These are phyloP conservation scores for Rhinophrynus dorsalis DNA, from an alignment of 2,797 vertebrate genomes.

Conservation along the genomic window DNA sequence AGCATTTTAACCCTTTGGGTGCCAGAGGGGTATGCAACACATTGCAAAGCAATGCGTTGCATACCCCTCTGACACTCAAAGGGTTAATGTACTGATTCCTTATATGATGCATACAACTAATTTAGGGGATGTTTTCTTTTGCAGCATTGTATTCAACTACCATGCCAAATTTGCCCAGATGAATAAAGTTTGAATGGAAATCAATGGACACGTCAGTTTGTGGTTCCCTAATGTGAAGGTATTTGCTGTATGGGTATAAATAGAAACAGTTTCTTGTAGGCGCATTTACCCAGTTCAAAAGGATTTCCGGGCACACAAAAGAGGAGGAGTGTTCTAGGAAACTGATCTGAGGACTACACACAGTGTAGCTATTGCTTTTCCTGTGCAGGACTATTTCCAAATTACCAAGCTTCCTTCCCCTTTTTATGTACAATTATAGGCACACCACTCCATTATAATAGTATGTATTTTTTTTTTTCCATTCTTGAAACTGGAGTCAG, in stretches of 20 bases:
- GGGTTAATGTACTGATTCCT: too few relatives aligned
- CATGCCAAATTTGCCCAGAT: not conserved
- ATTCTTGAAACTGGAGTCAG: not conserved
- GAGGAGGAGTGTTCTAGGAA: constrained; percentile 42
- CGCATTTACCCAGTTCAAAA: constrained; percentile 34
- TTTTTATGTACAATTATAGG: constrained; percentile 39
- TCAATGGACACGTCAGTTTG: constrained; percentile 3
- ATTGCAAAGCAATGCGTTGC: too few relatives aligned
- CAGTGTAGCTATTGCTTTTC: constrained; percentile 26
- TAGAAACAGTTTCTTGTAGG: constrained; percentile 21
- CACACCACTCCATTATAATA: not conserved
- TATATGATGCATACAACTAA: too few relatives aligned
- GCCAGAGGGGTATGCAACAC: too few relatives aligned
- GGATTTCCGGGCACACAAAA: constrained; percentile 46
- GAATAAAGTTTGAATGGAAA: not conserved
- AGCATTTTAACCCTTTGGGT: too few relatives aligned
- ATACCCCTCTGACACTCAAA: too few relatives aligned
- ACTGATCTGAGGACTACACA: constrained; percentile 31
- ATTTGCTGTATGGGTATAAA: constrained; percentile 10
- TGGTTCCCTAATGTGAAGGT: not conserved
- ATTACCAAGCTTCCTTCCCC: constrained; percentile 27
- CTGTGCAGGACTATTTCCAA: constrained; percentile 36
- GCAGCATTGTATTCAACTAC: too few relatives aligned
- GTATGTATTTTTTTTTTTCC: not conserved
- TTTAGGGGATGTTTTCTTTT: too few relatives aligned